A percentile compares a stretch with the other conserved stretches of the same genome.
Conservation (phyloP, 2,113 vertebrate genomes). For the Cyphomyrus discorhynchus region DNA sequence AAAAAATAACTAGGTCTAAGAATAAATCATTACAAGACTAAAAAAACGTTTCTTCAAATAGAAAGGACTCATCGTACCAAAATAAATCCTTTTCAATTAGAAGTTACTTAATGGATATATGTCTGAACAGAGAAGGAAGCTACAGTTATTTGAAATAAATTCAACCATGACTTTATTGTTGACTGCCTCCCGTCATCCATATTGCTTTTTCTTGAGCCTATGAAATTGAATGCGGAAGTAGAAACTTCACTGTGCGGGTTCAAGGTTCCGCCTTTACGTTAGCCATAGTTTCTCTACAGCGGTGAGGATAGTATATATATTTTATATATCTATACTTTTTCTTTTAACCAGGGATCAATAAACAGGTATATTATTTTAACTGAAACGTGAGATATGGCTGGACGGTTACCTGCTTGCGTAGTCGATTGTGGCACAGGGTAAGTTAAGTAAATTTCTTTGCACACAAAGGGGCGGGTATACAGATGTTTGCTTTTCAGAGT, state of each 20-base stretch:
- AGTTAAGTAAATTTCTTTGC: constrained; percentile 35
- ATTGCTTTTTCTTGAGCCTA: constrained; percentile 48
- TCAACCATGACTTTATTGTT: constrained; percentile 34
- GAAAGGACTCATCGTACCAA: background rate
- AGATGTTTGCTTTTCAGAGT: background rate
- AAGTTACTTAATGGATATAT: background rate
- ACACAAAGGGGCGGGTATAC: background rate
- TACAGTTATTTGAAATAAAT: background rate
- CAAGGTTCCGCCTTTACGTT: constrained; percentile 64
- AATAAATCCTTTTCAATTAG: background rate
- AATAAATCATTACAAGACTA: background rate
- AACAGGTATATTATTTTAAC: background rate
- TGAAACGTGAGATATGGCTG: constrained; percentile 72
- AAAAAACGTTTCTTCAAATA: background rate
- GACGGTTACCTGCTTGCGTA: constrained; percentile 91
- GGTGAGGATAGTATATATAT: background rate
- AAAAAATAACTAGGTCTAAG: background rate
- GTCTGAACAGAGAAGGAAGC: background rate
- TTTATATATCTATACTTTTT: background rate
- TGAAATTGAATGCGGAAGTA: constrained; percentile 63
- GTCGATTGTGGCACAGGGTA: constrained; percentile 97
- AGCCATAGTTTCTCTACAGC: constrained; percentile 26
- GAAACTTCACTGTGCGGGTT: constrained; percentile 52
- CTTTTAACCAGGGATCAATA: background rate
- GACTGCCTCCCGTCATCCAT: constrained; percentile 52